These are phyloP conservation scores for Sinocyclocheilus maitianheensis DNA, from an alignment of 2,113 vertebrate genomes.

Conservation along the genomic window DNA sequence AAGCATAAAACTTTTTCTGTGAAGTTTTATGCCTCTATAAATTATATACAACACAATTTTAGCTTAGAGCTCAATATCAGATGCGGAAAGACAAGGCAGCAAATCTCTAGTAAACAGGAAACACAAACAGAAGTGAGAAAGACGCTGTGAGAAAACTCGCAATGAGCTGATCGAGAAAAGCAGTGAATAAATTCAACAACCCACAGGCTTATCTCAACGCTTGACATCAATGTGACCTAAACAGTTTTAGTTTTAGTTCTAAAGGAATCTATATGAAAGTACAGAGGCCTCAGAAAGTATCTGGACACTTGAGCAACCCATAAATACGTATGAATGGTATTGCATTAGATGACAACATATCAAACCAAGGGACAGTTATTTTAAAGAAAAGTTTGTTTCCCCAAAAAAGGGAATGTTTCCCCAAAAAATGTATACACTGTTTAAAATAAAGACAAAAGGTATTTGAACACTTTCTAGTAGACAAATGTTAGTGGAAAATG, in stretches of 20 bases:
- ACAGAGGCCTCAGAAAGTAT: background rate
- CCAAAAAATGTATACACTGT: background rate
- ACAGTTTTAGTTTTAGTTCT: background rate
- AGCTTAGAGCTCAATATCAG: constrained; percentile 7
- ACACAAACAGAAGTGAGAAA: background rate
- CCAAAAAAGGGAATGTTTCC: background rate
- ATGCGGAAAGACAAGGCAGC: constrained; percentile 19
- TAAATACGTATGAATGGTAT: background rate
- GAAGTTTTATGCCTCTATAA: constrained; percentile 30
- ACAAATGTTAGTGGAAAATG: background rate
- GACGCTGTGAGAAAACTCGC: constrained; percentile 7
- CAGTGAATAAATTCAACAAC: constrained; percentile 39
- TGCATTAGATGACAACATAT: background rate
- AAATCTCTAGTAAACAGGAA: constrained; percentile 28
- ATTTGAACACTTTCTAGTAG: background rate
- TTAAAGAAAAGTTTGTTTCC: background rate
- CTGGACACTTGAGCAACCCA: background rate
- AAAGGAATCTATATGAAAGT: background rate
- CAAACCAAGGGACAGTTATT: background rate
- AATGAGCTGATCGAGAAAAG: constrained; percentile 39
- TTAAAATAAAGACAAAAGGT: background rate
- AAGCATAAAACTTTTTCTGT: constrained; percentile 10
- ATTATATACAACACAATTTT: constrained; percentile 3
- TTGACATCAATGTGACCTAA: constrained; percentile 10
- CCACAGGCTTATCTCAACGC: constrained; percentile 18